phyloP scores from a whole-genome alignment of 2,888 invertebrate species.

The Acleris cristana region DNA sequence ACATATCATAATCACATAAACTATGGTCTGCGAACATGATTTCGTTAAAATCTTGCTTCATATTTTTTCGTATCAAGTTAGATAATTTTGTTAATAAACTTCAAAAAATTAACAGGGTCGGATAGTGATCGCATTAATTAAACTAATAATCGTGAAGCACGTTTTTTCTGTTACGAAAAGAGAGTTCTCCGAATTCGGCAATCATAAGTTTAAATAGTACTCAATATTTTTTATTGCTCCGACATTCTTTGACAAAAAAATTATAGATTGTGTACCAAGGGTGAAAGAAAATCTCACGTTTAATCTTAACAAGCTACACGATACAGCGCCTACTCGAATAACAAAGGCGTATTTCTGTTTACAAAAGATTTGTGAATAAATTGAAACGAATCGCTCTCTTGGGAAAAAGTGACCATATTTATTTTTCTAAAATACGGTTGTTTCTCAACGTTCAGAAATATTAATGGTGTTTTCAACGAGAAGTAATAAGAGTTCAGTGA shows the following conservation, averaged over 20 bases:
- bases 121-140: too few species aligned
- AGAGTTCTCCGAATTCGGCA: too few species aligned
- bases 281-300: constrained; percentile 22
- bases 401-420: constrained; percentile 42
- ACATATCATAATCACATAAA: too few species aligned
- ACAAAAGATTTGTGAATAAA: constrained; percentile 52
- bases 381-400: constrained; percentile 56
- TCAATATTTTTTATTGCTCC: too few species aligned
- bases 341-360: constrained; percentile 52
- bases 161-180: too few species aligned
- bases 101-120: too few species aligned
- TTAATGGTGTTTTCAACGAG: constrained; percentile 6
- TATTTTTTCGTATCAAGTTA: too few species aligned
- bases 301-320: constrained; percentile 31
- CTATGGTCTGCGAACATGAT: too few species aligned
- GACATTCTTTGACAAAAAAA: not conserved
- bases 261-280: not conserved
- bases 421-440: constrained; percentile 42
- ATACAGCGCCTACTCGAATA: constrained; percentile 36
- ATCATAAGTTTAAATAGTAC: too few species aligned
- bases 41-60: too few species aligned
- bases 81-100: too few species aligned
- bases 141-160: too few species aligned
- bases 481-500: constrained; percentile 3
- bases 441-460: constrained; percentile 41